These are phyloP conservation scores for Actinia tenebrosa DNA, from an alignment of 64 coral and sea anemone species.

Conservation along the genomic window DNA sequence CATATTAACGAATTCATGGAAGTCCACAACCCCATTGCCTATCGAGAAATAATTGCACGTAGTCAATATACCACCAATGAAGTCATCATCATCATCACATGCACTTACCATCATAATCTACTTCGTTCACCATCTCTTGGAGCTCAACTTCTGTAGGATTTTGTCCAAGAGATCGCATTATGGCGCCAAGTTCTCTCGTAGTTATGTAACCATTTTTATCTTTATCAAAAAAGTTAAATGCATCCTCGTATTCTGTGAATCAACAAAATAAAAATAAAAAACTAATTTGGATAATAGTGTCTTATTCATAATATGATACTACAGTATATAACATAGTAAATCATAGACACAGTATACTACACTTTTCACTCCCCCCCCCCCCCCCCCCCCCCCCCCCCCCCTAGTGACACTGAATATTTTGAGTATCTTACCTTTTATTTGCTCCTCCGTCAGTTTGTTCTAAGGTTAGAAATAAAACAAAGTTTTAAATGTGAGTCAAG, in stretches of 20 bases:
- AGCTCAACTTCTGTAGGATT: conserved; percentile 75
- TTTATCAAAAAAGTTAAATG: conserved; percentile 84
- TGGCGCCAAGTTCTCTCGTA: conserved; percentile 65
- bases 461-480: conserved; percentile 6
- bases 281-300: too few species aligned
- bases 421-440: conserved; percentile 31
- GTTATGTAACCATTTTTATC: conserved; percentile 72
- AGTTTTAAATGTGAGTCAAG: too few species aligned
- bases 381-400: too few species aligned
- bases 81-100: neutral
- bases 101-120: conserved; percentile 74
- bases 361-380: too few species aligned
- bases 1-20: conserved; percentile 99
- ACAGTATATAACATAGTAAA: too few species aligned
- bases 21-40: conserved; percentile 96
- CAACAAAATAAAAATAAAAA: too few species aligned
- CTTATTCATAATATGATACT: too few species aligned
- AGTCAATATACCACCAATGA: neutral
- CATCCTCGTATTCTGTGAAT: conserved; percentile 68
- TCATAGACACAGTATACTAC: too few species aligned
- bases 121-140: conserved; percentile 80
- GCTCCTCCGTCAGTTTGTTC: conserved; percentile 57
- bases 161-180: conserved; percentile 75
- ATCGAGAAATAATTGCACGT: neutral
- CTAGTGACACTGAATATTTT: neutral